Percentiles rank a stretch among this genome's conserved stretches.
Evolutionary conservation across 2,797 vertebrate genomes (phyloP).

Genomic region (Anabas testudineus): DNA sequence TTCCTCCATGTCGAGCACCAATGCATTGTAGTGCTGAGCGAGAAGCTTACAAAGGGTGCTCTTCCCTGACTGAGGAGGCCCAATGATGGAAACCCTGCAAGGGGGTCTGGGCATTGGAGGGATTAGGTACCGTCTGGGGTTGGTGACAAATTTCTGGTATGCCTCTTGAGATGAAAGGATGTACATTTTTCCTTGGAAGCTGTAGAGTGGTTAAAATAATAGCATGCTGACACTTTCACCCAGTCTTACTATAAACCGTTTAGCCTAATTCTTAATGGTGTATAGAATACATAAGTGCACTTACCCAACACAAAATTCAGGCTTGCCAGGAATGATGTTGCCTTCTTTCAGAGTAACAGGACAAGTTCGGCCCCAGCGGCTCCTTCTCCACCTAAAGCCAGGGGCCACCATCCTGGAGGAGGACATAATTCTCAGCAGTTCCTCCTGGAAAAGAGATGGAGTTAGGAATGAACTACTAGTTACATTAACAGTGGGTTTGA

Average conservation of each 20-base stretch:
- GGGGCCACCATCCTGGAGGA: conserved; percentile 80
- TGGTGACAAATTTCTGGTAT: conserved; percentile 85
- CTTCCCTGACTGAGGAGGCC: conserved; percentile 88
- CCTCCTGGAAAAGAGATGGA: conserved; percentile 81
- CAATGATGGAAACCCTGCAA: conserved; percentile 90
- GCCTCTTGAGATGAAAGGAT: conserved; percentile 89
- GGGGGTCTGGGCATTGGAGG: conserved; percentile 91
- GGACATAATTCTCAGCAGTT: conserved; percentile 84
- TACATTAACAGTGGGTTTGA: background rate
- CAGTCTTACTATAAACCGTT: background rate
- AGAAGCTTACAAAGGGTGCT: conserved; percentile 88
- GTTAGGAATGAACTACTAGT: background rate
- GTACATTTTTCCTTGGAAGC: conserved; percentile 95
- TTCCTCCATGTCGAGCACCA: conserved; percentile 86
- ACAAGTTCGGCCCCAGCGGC: conserved; percentile 90
- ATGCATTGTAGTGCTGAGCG: conserved; percentile 85
- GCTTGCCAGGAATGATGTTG: conserved; percentile 82
- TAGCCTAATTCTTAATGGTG: background rate
- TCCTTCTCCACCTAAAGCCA: conserved; percentile 90
- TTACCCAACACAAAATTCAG: conserved; percentile 91
- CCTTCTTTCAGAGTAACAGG: conserved; percentile 92
- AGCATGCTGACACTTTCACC: conserved; percentile 8
- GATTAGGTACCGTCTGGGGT: conserved; percentile 90
- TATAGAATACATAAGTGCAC: conserved; percentile 29
- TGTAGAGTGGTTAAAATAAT: conserved; percentile 65